Evolutionary conservation across 2,888 invertebrate species (phyloP).

Genomic region (Drosophila falleni): DNA sequence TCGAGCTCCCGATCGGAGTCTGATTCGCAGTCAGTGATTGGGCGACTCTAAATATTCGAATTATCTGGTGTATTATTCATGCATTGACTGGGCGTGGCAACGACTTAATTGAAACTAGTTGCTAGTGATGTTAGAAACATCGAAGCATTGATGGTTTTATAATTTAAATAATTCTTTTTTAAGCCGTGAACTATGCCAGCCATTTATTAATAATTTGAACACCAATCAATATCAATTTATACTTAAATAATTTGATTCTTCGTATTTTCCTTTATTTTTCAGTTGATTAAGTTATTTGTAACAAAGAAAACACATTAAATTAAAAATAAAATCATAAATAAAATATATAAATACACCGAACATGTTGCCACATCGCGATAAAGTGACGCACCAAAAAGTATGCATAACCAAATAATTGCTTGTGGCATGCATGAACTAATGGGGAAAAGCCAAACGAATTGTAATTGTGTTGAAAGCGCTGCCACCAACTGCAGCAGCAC

Average conservation of each 20-base stretch:
- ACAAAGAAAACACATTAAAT: too few relatives aligned
- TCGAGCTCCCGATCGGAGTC: conserved; percentile 8
- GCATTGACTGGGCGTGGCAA: conserved; percentile 27
- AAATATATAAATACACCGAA: too few relatives aligned
- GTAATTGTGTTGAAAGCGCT: conserved; percentile 36
- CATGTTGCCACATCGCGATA: not conserved
- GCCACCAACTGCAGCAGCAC: conserved; percentile 12
- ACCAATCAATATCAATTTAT: too few relatives aligned
- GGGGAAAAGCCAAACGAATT: conserved; percentile 18
- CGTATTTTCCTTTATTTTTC: too few relatives aligned
- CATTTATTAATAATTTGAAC: too few relatives aligned
- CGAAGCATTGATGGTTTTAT: not conserved
- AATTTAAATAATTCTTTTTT: too few relatives aligned
- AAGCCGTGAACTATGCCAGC: too few relatives aligned
- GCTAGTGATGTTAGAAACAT: not conserved
- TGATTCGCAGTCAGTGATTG: not conserved
- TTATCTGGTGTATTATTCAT: conserved; percentile 1
- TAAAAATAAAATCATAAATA: too few relatives aligned
- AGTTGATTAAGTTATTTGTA: too few relatives aligned
- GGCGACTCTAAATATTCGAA: not conserved
- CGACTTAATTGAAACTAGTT: conserved; percentile 40
- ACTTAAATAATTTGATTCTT: too few relatives aligned
- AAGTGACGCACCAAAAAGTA: conserved; percentile 30
- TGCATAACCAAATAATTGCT: conserved; percentile 11
- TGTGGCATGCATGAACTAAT: conserved; percentile 10